Conservation (phyloP, 2,797 vertebrate genomes). For the Cuniculus paca region DNA sequence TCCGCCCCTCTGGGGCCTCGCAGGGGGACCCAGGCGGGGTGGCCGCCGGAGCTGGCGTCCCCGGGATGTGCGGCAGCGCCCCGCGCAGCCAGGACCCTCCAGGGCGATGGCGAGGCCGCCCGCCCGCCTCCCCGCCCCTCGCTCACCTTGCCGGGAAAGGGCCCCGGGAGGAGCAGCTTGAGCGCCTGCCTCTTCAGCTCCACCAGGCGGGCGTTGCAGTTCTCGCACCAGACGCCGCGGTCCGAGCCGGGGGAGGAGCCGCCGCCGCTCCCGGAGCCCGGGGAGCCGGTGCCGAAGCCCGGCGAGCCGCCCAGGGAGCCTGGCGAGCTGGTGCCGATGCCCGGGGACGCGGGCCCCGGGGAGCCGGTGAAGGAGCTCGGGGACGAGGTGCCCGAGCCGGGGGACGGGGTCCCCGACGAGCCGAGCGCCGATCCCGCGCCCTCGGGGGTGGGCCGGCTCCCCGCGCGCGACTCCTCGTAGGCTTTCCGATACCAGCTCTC, state of each 20-base stretch:
- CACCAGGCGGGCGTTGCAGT: conserved; percentile 95
- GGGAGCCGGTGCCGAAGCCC: conserved; percentile 93
- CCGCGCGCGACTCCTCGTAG: conserved; percentile 94
- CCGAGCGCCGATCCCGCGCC: conserved; percentile 93
- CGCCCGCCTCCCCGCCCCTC: neutral
- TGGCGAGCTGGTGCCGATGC: conserved; percentile 95
- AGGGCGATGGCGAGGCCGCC: neutral
- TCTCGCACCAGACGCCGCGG: conserved; percentile 94
- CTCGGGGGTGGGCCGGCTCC: conserved; percentile 92
- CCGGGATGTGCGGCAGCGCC: neutral
- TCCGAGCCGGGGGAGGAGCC: conserved; percentile 94
- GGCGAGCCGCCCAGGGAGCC: conserved; percentile 95
- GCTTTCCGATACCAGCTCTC: conserved; percentile 98
- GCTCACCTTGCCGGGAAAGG: conserved; percentile 94
- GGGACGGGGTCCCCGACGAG: conserved; percentile 92
- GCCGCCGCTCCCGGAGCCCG: conserved; percentile 89
- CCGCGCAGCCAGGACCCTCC: accelerated
- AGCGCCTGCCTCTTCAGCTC: conserved; percentile 96
- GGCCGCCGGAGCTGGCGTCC: neutral
- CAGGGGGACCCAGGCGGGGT: neutral
- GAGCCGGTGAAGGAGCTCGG: conserved; percentile 96
- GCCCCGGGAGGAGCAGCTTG: conserved; percentile 94
- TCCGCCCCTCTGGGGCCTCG: neutral
- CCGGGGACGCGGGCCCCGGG: conserved; percentile 95
- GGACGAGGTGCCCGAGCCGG: conserved; percentile 94